Conservation (phyloP, 2,797 vertebrate genomes). For the Catamblyrhynchus diadema region DNA sequence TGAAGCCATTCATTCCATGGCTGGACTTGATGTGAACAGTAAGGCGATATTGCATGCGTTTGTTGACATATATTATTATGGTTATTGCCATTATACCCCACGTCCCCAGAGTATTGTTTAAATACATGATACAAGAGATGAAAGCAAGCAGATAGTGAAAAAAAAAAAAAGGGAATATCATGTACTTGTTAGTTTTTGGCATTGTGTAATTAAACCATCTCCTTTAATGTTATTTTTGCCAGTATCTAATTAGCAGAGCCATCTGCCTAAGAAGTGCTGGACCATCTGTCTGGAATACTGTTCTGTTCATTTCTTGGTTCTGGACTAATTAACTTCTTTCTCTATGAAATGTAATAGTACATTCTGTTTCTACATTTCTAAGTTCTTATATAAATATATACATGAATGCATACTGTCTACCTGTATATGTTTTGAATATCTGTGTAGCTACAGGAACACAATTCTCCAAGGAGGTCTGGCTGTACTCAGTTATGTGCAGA, state of each 20-base stretch:
- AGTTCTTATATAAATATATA: neutral
- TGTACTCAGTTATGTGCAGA: neutral
- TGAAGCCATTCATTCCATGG: neutral
- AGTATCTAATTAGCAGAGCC: conserved; percentile 77
- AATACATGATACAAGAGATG: conserved; percentile 35
- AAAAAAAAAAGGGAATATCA: conserved; percentile 21
- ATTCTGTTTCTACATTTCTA: conserved; percentile 43
- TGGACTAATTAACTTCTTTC: conserved; percentile 66
- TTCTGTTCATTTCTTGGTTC: conserved; percentile 67
- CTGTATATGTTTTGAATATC: neutral
- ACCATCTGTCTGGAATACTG: conserved; percentile 74
- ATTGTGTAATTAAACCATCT: conserved; percentile 73
- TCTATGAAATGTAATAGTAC: conserved; percentile 11
- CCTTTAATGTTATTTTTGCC: conserved; percentile 73
- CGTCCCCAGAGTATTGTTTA: conserved; percentile 18
- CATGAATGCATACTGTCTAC: neutral
- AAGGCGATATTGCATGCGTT: neutral
- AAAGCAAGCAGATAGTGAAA: conserved; percentile 61
- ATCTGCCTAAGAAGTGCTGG: conserved; percentile 72
- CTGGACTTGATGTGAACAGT: neutral
- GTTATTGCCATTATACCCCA: neutral
- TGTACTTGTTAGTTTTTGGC: conserved; percentile 71
- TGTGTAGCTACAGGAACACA: neutral
- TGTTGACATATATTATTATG: conserved; percentile 23
- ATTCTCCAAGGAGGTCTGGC: neutral